Percentiles rank a stretch among this genome's conserved stretches.
Conservation (phyloP, 30 jellyfish, hydroid and myxozoan genomes). For the Aurelia aurita region DNA sequence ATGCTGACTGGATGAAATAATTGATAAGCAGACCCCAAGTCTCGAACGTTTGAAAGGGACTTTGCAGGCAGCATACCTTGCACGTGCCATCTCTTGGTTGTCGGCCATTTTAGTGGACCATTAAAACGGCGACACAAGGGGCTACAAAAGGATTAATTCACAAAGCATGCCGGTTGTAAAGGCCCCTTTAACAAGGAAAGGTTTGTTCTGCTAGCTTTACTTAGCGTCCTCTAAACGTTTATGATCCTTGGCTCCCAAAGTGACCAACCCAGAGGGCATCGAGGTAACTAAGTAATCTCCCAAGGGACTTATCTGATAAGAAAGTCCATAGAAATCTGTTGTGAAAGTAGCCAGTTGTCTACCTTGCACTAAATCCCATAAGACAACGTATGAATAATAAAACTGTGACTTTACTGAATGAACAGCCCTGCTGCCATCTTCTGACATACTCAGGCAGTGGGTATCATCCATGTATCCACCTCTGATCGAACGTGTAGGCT, state of each 20-base stretch:
- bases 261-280: slow-evolving; percentile 80
- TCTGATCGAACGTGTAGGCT: slow-evolving; percentile 76
- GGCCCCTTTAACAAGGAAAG: too few species aligned
- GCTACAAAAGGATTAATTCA: too few species aligned
- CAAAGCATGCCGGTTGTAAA: too few species aligned
- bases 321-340: slow-evolving; percentile 78
- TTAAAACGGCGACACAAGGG: too few species aligned
- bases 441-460: slow-evolving; percentile 74
- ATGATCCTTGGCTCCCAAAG: slow-evolving; percentile 39
- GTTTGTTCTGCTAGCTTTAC: too few species aligned
- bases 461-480: slow-evolving; percentile 91
- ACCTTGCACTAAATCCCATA: slow-evolving; percentile 84
- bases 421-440: slow-evolving; percentile 76
- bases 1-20: too few species aligned
- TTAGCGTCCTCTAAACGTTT: too few species aligned
- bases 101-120: too few species aligned
- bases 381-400: slow-evolving; percentile 66
- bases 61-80: too few species aligned
- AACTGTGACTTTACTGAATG: slow-evolving; percentile 81
- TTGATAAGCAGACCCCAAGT: too few species aligned
- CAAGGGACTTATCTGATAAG: slow-evolving; percentile 66
- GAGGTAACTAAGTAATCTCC: slow-evolving; percentile 68
- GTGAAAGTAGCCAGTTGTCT: slow-evolving; percentile 77
- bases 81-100: too few species aligned
- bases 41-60: too few species aligned